These are phyloP conservation scores for Hydrophis major DNA, from an alignment of 2,797 vertebrate genomes.

Conservation along the genomic window DNA sequence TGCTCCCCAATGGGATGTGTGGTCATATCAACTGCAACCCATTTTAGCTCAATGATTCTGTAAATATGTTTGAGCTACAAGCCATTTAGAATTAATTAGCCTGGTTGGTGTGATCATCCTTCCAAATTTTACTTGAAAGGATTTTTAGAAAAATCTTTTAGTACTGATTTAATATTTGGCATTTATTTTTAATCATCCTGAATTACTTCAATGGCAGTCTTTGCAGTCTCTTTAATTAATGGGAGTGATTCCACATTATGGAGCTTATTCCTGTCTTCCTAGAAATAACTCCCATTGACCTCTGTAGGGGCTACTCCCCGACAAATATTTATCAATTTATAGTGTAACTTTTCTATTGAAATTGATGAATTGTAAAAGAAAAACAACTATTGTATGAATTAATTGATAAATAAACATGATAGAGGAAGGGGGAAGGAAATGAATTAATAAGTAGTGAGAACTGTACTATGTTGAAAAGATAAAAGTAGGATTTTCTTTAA, in stretches of 20 bases:
- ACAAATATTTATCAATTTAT: background rate
- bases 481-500: slow-evolving; percentile 20
- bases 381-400: background rate
- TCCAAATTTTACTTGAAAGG: background rate
- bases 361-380: background rate
- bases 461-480: background rate
- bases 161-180: background rate
- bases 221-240: background rate
- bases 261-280: background rate
- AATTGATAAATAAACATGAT: background rate
- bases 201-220: background rate
- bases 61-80: background rate
- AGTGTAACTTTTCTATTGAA: background rate
- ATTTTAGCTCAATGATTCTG: background rate
- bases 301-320: background rate
- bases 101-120: background rate
- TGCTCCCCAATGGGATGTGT: background rate
- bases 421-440: background rate
- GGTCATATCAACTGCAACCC: background rate
- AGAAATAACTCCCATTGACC: background rate
- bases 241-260: background rate
- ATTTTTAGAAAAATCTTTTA: background rate
- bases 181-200: background rate
- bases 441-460: background rate
- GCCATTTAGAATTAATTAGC: background rate